Evolutionary conservation across 1,140 invertebrate genomes (phyloP), one percentile per base, ranked within the genome.

Genomic region (Diorhabda carinulata): DNA sequence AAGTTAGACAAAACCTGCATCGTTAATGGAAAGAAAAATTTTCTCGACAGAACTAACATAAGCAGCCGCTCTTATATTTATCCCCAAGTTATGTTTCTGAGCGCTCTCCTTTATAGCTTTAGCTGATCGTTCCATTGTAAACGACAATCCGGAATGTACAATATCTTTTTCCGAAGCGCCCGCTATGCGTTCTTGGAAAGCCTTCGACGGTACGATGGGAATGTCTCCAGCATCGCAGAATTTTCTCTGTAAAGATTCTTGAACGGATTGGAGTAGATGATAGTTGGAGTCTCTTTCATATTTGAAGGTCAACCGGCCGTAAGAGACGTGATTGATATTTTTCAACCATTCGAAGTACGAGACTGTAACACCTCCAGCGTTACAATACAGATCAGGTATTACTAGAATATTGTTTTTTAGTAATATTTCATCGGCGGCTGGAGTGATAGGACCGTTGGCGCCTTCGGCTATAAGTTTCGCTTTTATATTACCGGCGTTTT

Each of bases 261-360:
- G 96, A 41, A 99, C 98, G 79, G 96, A 98, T 87, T 98, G 93
- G 66, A 99, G 86, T 40, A 99, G 85, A 83, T 98, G 94, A 81
- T 98, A 93, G 83, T 99, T 99, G 68, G 98, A 98, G 81, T 99
- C 98, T 70, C 92, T 89, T 81, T 99, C 98, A 82, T 99, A 99
- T 83, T 99, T 99, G 86, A 99, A 99, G 5, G 97, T 98, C 64
- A 99, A 87, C 78, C 98, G 88, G 70, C 98, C 98, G 81, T 98
- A 99, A 8, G 96, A 98, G 3, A 99, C 98, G 82, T 99, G 98
- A 83, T 99, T 99, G 57, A 99, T 86, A 85, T 99, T 99, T 85
- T 99, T 99, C 72, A 99, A 86, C 98, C 98, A 99, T 82, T 99
- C 98, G 84, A 99, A 99, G 87, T 98, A 99, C 41, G 97, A 99